These are phyloP conservation scores for Saguinus midas DNA, from an alignment of 2,113 vertebrate genomes.

Conservation along the genomic window DNA sequence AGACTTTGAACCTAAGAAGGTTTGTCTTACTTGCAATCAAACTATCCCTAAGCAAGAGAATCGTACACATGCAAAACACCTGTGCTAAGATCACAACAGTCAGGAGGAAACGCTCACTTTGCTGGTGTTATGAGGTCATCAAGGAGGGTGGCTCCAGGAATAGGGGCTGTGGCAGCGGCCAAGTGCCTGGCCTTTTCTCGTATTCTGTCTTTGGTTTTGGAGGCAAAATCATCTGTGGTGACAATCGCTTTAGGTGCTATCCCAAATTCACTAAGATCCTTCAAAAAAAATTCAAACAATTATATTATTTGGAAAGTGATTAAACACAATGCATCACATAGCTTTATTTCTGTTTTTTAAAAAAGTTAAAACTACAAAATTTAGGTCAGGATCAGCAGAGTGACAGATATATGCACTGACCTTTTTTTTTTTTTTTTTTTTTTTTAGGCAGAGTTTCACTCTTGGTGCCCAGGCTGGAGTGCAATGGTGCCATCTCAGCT, in stretches of 20 bases:
- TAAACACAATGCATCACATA: neutral
- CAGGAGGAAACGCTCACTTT: slow-evolving; percentile 82
- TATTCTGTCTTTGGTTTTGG: slow-evolving; percentile 87
- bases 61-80: neutral
- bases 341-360: neutral
- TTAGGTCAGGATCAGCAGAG: neutral
- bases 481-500: no score
- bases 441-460: no score
- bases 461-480: no score
- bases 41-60: neutral
- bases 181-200: slow-evolving; percentile 90
- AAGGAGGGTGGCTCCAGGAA: slow-evolving; percentile 92
- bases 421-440: neutral
- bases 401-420: neutral
- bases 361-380: neutral
- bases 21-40: neutral
- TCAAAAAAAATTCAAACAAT: slow-evolving; percentile 48
- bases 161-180: slow-evolving; percentile 86
- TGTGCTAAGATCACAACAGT: neutral
- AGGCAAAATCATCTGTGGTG: slow-evolving; percentile 92
- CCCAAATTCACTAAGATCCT: slow-evolving; percentile 97
- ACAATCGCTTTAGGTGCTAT: slow-evolving; percentile 94
- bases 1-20: neutral
- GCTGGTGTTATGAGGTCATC: slow-evolving; percentile 92
- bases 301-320: neutral